Conservation (phyloP, 2,888 invertebrate species). For the Stenurella melanura region DNA sequence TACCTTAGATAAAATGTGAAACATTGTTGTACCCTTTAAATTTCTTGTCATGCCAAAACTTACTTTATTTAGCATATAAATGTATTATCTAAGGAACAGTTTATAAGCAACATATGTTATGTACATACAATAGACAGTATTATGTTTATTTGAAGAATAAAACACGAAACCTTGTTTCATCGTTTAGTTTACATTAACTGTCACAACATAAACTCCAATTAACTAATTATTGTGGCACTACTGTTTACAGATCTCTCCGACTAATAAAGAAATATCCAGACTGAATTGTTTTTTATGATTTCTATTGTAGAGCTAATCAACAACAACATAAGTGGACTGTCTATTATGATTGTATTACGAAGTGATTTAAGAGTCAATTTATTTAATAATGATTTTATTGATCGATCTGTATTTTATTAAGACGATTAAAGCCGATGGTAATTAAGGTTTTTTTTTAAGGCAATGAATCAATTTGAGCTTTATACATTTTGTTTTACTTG, state of each 20-base stretch:
- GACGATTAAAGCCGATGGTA: conserved; percentile 19
- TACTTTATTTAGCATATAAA: too few species aligned
- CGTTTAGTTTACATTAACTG: conserved; percentile 36
- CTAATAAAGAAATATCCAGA: conserved; percentile 60
- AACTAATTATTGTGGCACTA: conserved; percentile 56
- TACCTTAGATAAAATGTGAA: too few species aligned
- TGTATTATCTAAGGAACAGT: too few species aligned
- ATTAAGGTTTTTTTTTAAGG: conserved; percentile 17
- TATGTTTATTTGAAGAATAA: neutral
- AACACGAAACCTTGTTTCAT: neutral
- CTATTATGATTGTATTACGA: conserved; percentile 48
- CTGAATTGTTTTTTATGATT: conserved; percentile 61
- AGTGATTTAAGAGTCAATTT: conserved; percentile 55
- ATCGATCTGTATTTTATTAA: conserved; percentile 57
- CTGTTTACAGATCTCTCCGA: conserved; percentile 47
- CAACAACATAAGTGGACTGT: conserved; percentile 44
- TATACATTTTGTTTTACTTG: neutral
- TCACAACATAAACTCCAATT: conserved; percentile 50
- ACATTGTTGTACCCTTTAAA: too few species aligned
- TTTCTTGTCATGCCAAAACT: too few species aligned
- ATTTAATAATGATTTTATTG: conserved; percentile 55
- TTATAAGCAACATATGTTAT: too few species aligned
- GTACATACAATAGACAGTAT: neutral
- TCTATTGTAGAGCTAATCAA: conserved; percentile 59
- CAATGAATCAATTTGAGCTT: neutral